Conservation (phyloP, 2,113 vertebrate genomes). For the Dasyornis broadbenti region DNA sequence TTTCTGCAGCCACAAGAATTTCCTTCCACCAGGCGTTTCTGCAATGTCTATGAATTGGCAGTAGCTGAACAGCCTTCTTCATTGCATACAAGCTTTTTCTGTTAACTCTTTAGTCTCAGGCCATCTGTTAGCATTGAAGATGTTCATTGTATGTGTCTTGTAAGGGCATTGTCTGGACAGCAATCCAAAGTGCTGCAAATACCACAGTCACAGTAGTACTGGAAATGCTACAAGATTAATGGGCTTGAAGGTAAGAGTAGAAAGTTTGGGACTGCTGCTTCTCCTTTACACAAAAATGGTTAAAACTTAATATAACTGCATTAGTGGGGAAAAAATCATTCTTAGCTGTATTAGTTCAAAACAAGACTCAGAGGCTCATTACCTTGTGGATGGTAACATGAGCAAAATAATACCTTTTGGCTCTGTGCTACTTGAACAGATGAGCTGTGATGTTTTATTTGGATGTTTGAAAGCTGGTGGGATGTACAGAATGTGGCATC, state of each 20-base stretch:
- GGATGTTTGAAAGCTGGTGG: background rate
- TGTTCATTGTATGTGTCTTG: background rate
- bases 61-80: background rate
- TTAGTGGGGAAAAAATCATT: background rate
- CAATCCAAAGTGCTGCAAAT: background rate
- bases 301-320: background rate
- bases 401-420: background rate
- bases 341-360: background rate
- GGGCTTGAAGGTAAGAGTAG: background rate
- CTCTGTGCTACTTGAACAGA: background rate
- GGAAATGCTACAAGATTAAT: background rate
- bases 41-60: background rate
- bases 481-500: background rate
- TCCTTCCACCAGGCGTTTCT: background rate
- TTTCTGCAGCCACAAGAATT: conserved; percentile 18
- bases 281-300: background rate
- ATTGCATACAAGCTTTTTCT: background rate
- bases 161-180: background rate
- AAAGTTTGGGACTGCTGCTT: background rate
- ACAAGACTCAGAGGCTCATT: background rate
- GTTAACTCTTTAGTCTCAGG: background rate
- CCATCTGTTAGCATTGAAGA: background rate
- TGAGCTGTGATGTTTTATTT: background rate
- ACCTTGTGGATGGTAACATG: accelerated
- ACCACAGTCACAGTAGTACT: background rate